phyloP scores from a whole-genome alignment of 2,888 invertebrate species.

The Melanotus villosus region DNA sequence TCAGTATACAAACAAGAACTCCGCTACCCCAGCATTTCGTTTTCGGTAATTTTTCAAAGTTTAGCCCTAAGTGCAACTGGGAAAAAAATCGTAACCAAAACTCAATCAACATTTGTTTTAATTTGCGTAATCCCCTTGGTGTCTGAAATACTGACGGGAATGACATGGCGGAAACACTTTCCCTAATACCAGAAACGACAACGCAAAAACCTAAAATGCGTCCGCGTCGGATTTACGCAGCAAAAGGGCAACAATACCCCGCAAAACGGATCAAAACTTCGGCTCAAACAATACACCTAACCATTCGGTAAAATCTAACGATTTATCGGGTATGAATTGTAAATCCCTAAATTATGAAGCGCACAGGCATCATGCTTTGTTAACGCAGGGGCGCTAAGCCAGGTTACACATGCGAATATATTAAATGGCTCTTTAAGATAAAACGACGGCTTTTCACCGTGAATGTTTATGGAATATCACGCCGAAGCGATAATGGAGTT shows the following conservation, averaged over 20 bases:
- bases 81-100: too few relatives aligned
- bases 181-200: background rate
- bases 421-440: slow-evolving; percentile 32
- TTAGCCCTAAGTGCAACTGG: background rate
- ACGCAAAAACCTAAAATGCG: background rate
- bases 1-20: too few relatives aligned
- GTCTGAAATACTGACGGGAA: background rate
- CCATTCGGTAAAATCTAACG: slow-evolving; percentile 2
- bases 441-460: slow-evolving; percentile 8
- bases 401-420: slow-evolving; percentile 30
- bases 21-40: too few relatives aligned
- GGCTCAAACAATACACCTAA: slow-evolving; percentile 4
- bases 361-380: slow-evolving; percentile 30
- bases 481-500: slow-evolving; percentile 21
- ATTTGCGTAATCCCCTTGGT: slow-evolving; percentile 11
- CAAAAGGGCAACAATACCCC: background rate
- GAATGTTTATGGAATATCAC: slow-evolving; percentile 22
- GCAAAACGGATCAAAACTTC: background rate
- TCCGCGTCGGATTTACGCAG: background rate
- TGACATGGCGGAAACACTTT: slow-evolving; percentile 2
- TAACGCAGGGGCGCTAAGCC: slow-evolving; percentile 24
- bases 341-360: slow-evolving; percentile 24
- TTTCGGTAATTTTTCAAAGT: too few relatives aligned
- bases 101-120: slow-evolving; percentile 10
- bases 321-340: slow-evolving; percentile 10